Conservation (phyloP, 2,888 invertebrate genomes). For the Sarcophaga rosellei region DNA sequence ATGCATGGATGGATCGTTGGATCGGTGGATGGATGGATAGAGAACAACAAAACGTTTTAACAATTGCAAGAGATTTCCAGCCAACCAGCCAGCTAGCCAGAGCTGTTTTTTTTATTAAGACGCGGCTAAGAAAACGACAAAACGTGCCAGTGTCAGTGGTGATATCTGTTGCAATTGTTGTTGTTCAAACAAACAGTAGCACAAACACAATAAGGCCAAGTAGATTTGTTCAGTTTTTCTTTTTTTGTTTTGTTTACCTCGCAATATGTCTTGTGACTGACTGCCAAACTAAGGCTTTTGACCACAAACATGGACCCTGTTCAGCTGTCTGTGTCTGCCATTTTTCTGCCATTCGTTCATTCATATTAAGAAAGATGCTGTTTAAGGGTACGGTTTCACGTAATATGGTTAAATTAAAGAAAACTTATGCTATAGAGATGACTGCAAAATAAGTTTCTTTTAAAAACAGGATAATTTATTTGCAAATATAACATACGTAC, state of each 20-base stretch:
- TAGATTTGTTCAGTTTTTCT: slow-evolving; percentile 59
- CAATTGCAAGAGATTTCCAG: slow-evolving; percentile 20
- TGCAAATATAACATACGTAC: no score
- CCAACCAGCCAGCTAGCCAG: slow-evolving; percentile 23
- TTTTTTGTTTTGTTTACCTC: background rate
- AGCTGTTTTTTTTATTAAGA: no score
- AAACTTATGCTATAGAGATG: background rate
- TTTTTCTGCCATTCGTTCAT: slow-evolving; percentile 46
- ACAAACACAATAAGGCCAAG: slow-evolving; percentile 58
- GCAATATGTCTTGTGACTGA: background rate
- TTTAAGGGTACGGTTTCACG: background rate
- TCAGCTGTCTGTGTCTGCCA: slow-evolving; percentile 25
- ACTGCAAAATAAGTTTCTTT: no score
- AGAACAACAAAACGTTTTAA: slow-evolving; percentile 46
- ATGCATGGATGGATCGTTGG: background rate
- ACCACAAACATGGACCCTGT: slow-evolving; percentile 40
- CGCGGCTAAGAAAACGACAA: background rate
- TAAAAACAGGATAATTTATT: no score
- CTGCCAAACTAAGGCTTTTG: slow-evolving; percentile 5
- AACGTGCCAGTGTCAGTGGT: background rate
- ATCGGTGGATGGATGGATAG: no score
- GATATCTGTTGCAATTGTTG: slow-evolving; percentile 13
- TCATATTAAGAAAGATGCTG: slow-evolving; percentile 22
- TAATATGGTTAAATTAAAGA: background rate
- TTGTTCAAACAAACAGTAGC: slow-evolving; percentile 60